Base-by-base conservation (phyloP, 1,140 invertebrate genomes). In the Diploscapter pachys region DNA sequence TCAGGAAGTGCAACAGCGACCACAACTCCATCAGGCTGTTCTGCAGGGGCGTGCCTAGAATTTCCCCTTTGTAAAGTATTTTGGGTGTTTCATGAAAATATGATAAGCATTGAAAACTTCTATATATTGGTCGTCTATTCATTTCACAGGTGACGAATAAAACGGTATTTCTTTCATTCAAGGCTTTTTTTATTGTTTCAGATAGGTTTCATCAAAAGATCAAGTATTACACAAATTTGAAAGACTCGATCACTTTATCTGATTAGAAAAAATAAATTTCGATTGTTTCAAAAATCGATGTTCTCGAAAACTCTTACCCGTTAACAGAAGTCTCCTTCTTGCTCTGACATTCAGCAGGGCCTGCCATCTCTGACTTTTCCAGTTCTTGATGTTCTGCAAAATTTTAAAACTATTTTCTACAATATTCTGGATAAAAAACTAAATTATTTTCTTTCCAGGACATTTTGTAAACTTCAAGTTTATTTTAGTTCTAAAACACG, bases 1-100 rank as follows among this genome's bases (percentile, higher is more conserved):
- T 99, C 5, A 99, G 89, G 88, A 99, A 99, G 89, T 99, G 96
- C 95, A 99, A 97, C 9, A 99, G 87, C 4, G 97, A 98, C 97
- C 97, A 99, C 69, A 99, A 88, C 88, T 99, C 97, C 93, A 98
- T 96, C 72, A 99, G 87, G 87, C 94, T 96, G 87, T 99, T 99
- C 88, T 99, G 97, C 73, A 99, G 89, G 51, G 97, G 97, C 54
- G 97, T 99, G 78, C 97, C 97, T 71, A 49, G 11, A 71, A 71
- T 6, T 51, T 71, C 6, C 57, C 9, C 13, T 59, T 9, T 9
- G 9, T 9, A 13, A 59, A 13, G 51, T 64, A 64, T 6, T 64
- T 13, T 48, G 9, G 31, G 1, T 64, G 9, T 64, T 64, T 64
- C 6, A 59, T 13, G 9, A 11, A 13, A 59, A 31, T 31, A 31